Conservation (phyloP, 2,797 vertebrate species). For the Nyctibius grandis region DNA sequence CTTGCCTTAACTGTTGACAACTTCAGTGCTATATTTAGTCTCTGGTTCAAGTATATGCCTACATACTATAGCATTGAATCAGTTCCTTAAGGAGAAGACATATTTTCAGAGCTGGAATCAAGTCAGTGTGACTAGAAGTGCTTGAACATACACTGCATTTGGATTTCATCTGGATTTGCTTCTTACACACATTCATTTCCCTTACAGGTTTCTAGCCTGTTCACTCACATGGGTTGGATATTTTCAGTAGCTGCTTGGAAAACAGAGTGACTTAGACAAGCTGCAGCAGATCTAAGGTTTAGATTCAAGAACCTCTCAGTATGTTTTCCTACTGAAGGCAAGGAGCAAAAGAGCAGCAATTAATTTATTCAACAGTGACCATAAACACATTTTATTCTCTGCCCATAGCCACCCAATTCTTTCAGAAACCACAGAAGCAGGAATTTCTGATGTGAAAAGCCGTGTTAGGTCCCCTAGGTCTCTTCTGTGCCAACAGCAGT, state of each 20-base stretch:
- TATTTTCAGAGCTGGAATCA: background rate
- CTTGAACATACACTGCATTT: background rate
- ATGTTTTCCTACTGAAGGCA: background rate
- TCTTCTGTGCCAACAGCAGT: background rate
- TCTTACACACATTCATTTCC: background rate
- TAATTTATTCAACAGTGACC: background rate
- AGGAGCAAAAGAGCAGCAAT: background rate
- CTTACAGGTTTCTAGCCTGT: background rate
- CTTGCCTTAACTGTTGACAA: background rate
- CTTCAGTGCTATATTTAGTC: background rate
- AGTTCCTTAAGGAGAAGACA: background rate
- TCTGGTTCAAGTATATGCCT: background rate
- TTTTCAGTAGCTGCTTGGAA: background rate
- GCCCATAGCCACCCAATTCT: background rate
- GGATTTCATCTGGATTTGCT: background rate
- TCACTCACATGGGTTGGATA: background rate
- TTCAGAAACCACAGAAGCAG: background rate
- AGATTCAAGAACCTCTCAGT: background rate
- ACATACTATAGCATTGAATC: background rate
- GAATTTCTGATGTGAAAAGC: conserved; percentile 2
- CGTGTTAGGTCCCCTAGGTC: background rate
- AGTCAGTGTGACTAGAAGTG: background rate
- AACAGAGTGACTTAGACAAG: background rate
- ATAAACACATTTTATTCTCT: background rate
- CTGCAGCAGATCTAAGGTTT: background rate